phyloP scores from a whole-genome alignment of 2,797 vertebrate genomes.

The Pelochelys cantorii region DNA sequence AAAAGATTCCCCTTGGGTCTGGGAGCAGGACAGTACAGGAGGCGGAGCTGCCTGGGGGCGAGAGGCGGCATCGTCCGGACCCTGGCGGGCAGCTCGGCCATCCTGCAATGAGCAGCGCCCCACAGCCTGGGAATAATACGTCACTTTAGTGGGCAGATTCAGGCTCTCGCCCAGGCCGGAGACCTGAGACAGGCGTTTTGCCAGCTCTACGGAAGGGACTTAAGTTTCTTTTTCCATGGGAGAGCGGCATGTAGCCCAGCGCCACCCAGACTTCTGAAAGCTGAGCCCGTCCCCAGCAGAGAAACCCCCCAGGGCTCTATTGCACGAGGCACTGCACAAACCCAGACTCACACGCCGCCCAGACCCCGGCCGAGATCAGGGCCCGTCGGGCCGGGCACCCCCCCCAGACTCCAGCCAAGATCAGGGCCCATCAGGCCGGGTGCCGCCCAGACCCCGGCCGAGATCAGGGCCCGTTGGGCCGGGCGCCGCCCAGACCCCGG shows the following conservation, averaged over 20 bases:
- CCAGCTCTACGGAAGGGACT: neutral
- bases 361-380: too few species aligned
- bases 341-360: too few species aligned
- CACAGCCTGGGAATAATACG: neutral
- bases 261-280: neutral
- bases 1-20: too few species aligned
- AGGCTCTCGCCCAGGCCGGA: neutral
- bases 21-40: too few species aligned
- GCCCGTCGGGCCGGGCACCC: too few species aligned
- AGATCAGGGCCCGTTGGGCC: too few species aligned
- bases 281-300: neutral
- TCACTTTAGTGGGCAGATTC: neutral
- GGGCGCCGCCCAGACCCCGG: too few species aligned
- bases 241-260: too few species aligned
- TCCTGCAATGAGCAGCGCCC: neutral
- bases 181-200: neutral
- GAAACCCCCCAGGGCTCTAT: neutral
- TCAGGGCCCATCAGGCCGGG: too few species aligned
- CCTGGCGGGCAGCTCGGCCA: rapidly evolving
- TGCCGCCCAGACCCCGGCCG: too few species aligned
- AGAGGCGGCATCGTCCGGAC: neutral
- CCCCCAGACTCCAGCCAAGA: neutral
- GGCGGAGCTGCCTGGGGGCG: too few species aligned
- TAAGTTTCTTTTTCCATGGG: neutral
- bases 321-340: too few species aligned